A percentile compares a stretch with the other conserved stretches of the same genome.
phyloP scores from a whole-genome alignment of 2,888 invertebrate species.

The Athetis lepigone region DNA sequence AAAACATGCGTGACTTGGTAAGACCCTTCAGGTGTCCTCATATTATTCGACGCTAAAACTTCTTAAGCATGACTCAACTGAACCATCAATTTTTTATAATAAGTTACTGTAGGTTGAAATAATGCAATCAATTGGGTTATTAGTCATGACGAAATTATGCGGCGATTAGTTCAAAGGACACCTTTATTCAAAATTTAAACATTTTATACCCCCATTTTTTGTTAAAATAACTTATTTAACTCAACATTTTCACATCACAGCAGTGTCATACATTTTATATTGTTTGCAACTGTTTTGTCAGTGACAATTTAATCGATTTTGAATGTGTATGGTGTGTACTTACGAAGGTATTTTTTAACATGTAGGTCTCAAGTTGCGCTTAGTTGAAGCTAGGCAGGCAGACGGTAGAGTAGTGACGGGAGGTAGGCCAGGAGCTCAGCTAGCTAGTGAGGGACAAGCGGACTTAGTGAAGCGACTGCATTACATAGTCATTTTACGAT shows the following conservation, averaged over 20 bases:
- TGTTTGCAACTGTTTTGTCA: slow-evolving; percentile 13
- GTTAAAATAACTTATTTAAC: slow-evolving; percentile 14
- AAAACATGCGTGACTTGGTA: slow-evolving; percentile 44
- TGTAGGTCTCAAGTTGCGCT: slow-evolving; percentile 89
- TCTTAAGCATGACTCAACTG: background rate
- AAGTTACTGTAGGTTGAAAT: background rate
- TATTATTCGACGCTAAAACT: slow-evolving; percentile 28
- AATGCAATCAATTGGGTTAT: background rate
- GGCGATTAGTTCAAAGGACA: slow-evolving; percentile 41
- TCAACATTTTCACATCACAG: slow-evolving; percentile 16
- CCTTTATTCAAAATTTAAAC: slow-evolving; percentile 38
- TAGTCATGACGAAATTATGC: background rate
- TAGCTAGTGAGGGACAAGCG: slow-evolving; percentile 87
- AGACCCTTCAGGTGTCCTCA: slow-evolving; percentile 32
- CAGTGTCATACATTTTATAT: slow-evolving; percentile 22
- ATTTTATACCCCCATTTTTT: slow-evolving; percentile 25
- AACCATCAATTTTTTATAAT: background rate
- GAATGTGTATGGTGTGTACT: slow-evolving; percentile 70
- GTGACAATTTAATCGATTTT: slow-evolving; percentile 39
- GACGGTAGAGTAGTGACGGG: slow-evolving; percentile 82
- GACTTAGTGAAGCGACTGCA: slow-evolving; percentile 81
- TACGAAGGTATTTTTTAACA: slow-evolving; percentile 84
- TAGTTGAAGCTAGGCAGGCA: slow-evolving; percentile 90
- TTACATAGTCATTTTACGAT: slow-evolving; percentile 74
- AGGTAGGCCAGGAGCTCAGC: slow-evolving; percentile 83